Evolutionary conservation across 2,888 invertebrate species (phyloP), one percentile per base, ranked within the genome.

Genomic region (Torymus aiolomorphi): DNA sequence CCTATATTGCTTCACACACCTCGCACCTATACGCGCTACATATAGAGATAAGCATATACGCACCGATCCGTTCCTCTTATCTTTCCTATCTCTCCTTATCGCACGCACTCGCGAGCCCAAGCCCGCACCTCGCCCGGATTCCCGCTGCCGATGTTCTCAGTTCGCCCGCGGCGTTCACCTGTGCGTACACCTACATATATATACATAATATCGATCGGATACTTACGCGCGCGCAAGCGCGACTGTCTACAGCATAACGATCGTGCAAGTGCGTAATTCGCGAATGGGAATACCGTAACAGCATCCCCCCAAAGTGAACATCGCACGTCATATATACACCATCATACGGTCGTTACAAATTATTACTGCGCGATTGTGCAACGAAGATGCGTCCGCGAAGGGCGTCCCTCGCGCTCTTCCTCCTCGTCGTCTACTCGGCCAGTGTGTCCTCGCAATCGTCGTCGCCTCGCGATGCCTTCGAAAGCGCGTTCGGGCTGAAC

Each of bases 401-500:
- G 16, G 20, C 66, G n/a, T 1, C 51, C n/a, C 52, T 66, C 78
- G 80, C 63, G 0, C 57, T 69, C 1, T 2, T 75, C 31, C 31
- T 31, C 31, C 5, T 31, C 31, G 31, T 31, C 8, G 8, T 31
- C 4, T 31, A 31, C 31, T 31, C 31, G 8, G 8, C 31, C 31
- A 31, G 5, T 31, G 31, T 31, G 11, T 56, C 54, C 16, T 16
- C n/a, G 66, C 3, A 11, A 24, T 75, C 20, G 16, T 77, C 62
- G 42, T 20, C 54, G 3, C 18, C 20, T 4, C 42, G 11, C 12
- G 84, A 84, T 49, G 85, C 85, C 14, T 86, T 88, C 59, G 87
- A 88, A 49, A 84, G 82, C 83, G 86, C 78, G 0, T 88, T 86
- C 69, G 85, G 85, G 62, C 72, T 88, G 70, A 82, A 80, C 54